Conservation (phyloP, 1,140 invertebrate species). For the Andrena cerasifolii region DNA sequence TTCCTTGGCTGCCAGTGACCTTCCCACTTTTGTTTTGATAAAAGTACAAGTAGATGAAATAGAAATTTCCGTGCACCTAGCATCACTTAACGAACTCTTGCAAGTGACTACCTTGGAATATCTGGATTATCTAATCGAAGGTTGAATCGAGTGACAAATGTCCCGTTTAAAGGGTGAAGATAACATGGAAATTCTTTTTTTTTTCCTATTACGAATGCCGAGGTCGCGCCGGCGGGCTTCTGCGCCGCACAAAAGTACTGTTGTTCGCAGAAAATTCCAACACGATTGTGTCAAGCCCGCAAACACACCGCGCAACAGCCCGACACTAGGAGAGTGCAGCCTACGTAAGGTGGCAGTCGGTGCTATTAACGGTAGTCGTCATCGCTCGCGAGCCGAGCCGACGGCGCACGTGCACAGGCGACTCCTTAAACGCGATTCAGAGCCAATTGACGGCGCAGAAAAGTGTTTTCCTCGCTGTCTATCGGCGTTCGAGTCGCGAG, state of each 20-base stretch:
- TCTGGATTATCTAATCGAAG: no score
- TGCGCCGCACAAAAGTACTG: not conserved
- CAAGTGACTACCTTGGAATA: no score
- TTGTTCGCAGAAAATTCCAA: slow-evolving; percentile 46
- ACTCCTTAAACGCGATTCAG: slow-evolving; percentile 48
- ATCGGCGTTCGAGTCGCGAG: not conserved
- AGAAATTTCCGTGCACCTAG: no score
- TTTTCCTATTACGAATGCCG: not conserved
- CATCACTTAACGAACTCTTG: no score
- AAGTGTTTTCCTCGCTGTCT: not conserved
- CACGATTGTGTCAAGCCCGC: slow-evolving; percentile 56
- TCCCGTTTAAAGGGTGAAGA: not conserved
- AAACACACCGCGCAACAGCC: slow-evolving; percentile 47
- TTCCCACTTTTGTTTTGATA: no score
- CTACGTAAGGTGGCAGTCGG: slow-evolving; percentile 37
- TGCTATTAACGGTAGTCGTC: slow-evolving; percentile 46
- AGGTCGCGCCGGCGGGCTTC: not conserved
- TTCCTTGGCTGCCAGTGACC: no score
- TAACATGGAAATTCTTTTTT: no score
- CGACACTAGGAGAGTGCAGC: not conserved
- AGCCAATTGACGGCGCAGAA: not conserved
- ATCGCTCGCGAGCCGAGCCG: slow-evolving; percentile 32
- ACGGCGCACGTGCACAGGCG: slow-evolving; percentile 1
- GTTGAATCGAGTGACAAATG: no score
- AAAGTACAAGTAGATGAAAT: no score